Base-by-base conservation (phyloP, 2,797 vertebrate species). In the Natrix natrix region DNA sequence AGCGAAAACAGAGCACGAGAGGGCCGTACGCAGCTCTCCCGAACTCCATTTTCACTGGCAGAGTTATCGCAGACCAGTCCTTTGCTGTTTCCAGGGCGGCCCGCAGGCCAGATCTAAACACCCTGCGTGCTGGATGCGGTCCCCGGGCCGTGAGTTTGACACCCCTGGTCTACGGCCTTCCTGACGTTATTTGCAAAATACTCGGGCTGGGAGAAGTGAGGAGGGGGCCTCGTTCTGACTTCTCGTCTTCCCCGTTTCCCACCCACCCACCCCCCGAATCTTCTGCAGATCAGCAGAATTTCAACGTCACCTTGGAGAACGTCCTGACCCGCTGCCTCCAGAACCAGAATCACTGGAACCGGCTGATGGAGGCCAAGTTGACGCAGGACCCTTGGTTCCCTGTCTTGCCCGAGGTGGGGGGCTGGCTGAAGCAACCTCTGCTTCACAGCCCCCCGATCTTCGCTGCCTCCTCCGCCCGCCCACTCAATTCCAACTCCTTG, bases 231-330 rank as follows among this genome's bases (percentile, higher is more conserved):
- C 4, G 4, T 14, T 12, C 55, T n/a, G 54, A 8, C 63, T 1
- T 8, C 8, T 3, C 4, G 52, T 6, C 86, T 32, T 74, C 6
- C 48, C 48, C 5, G 48, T 52, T 52, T 6, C 48, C 6, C 6
- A 0, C 6, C 48, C 48, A 0, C 48, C 0, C 6, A 0, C 0
- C 48, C 48, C 6, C 48, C 0, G 48, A 52, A 0, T 28, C 8
- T 86, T n/a, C 43, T 0, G 6, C 96, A 99, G 99, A 99, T 97
- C 99, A 99, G 94, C 98, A 99, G 96, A 99, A 99, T 97, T 99
- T 99, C 96, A 99, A 98, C 0, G 98, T 99, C 86, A 99, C 99
- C 0, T 97, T 99, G 96, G 99, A 99, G 95, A 98, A 98, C 3
- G 98, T 99, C 97, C 93, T 99, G 94, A 99, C 98, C 0, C 98